Evolutionary conservation across 1,140 invertebrate species (phyloP).

Genomic region (Cepaea nemoralis): DNA sequence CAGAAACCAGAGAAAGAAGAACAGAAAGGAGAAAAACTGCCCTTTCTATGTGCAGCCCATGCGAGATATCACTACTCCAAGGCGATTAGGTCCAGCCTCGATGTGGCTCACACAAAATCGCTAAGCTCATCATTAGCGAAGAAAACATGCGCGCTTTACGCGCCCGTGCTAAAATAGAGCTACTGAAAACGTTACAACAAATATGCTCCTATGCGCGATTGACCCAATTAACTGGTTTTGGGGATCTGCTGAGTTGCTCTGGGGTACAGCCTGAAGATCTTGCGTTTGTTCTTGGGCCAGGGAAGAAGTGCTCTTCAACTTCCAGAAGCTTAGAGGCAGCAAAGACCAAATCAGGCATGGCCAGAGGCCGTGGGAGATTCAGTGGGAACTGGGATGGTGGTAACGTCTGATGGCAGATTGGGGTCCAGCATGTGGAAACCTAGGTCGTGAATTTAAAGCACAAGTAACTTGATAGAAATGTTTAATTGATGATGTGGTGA

Average conservation of each 20-base stretch:
- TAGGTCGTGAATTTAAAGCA: too few relatives aligned
- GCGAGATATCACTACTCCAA: background rate
- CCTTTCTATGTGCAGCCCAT: background rate
- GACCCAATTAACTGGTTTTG: conserved; percentile 32
- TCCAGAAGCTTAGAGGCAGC: conserved; percentile 21
- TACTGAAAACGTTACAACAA: conserved; percentile 40
- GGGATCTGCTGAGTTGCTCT: background rate
- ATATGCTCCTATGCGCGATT: conserved; percentile 34
- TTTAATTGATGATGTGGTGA: too few relatives aligned
- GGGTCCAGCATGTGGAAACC: too few relatives aligned
- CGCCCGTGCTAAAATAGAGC: conserved; percentile 36
- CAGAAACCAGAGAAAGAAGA: background rate
- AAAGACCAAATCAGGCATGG: conserved; percentile 19
- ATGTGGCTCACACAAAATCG: conserved; percentile 3
- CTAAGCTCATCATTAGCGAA: conserved; percentile 38
- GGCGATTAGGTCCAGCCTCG: conserved; percentile 9
- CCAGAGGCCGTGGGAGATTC: background rate
- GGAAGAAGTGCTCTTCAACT: conserved; percentile 32
- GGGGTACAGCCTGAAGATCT: background rate
- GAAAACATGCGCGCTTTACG: conserved; percentile 31
- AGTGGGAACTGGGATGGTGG: too few relatives aligned
- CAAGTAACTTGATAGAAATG: too few relatives aligned
- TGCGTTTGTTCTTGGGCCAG: conserved; percentile 22
- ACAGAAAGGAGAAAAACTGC: background rate
- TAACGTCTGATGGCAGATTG: too few relatives aligned